Base-by-base conservation (phyloP, 2,888 invertebrate genomes). In the Dione juno region DNA sequence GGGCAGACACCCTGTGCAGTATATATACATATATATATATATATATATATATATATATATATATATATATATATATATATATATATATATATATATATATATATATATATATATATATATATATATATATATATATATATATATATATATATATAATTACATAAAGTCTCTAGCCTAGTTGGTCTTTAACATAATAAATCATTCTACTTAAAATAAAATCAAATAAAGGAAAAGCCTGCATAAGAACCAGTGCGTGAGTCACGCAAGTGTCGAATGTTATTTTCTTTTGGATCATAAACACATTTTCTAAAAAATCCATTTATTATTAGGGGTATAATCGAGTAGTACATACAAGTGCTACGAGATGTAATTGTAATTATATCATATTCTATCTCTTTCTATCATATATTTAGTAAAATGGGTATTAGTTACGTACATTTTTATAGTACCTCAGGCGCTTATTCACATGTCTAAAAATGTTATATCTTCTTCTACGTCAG, bases 261-360 rank as follows among this genome's bases (percentile, higher is more conserved):
- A 73, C 73, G 73, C 73, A 48, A 73, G 21, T 69, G 13, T 45
- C 57, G 45, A 64, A 66, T 67, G 64, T 58, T 67, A 71, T 73
- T 67, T 69, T 69, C 66, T 58, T 69, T 63, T 69, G 43, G 66
- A 66, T 37, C 37, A 64, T 64, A 64, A 57, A 43, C 43, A 64
- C 68, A 64, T 54, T 63, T 63, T 64, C 64, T 64, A 43, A 57
- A 69, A 57, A 48, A 13, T 48, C 53, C 48, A 69, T 48, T 64
- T 40, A 50, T 64, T 54, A 63, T 54, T 68, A 41, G 45, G 21
- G 37, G 63, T 63, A 45, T 35, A 57, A 16, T 41, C 19, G 16
- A 43, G 13, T 43, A 28, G 52, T 61, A 40, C 50, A 58, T 58
- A 50, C 58, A 21, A 58, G 35, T 48, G 37, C 50, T 10, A 54